Base-by-base conservation (phyloP, 2,113 vertebrate genomes). In the Pica pica region DNA sequence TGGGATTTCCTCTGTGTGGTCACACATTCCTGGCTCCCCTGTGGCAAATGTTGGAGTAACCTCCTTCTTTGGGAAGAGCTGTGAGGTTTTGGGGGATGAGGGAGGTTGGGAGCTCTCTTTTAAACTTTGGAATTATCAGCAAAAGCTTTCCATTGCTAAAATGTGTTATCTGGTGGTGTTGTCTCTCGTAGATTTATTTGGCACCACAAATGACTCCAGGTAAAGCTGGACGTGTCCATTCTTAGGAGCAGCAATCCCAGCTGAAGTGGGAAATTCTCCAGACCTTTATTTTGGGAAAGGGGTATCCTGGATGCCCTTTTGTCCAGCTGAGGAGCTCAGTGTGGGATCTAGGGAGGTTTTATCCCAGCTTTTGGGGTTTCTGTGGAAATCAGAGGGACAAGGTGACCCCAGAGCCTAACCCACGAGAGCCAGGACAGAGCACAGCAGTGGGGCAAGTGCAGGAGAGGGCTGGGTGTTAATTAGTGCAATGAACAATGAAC, bases 31-130 rank as follows among this genome's bases (percentile, higher is more conserved):
- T 21, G 5, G 27, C 44, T 77, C 30, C n/a, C 35, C 68, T 4
- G 28, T 0, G 1, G 16, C 7, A 41, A 23, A 35, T 7, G 13
- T 6, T 7, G 10, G 63, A 42, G 37, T 11, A 28, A 30, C 4
- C 35, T 49, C 44, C 26, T 33, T 28, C 8, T 8, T 16, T 13
- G 56, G 69, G 37, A 42, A 50, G 61, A 60, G 7, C 23, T 7
- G 42, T 42, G 42, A 42, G 42, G 42, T 42, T 65, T 7, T 4
- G 4, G 37, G 12, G 13, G 4, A 2, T 16, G n/a, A 76, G 30
- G 55, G 41, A 56, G 26, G 3, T 6, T 35, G 22, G 61, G 26
- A 64, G 22, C 13, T 44, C 21, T 35, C n/a, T 28, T 28, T 53
- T 44, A 20, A 39, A 33, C n/a, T 39, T 28, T 22, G 24, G 5